Evolutionary conservation across 2,797 vertebrate species (phyloP), one percentile per base, ranked within the genome.

Genomic region (Gephyroberyx darwinii): DNA sequence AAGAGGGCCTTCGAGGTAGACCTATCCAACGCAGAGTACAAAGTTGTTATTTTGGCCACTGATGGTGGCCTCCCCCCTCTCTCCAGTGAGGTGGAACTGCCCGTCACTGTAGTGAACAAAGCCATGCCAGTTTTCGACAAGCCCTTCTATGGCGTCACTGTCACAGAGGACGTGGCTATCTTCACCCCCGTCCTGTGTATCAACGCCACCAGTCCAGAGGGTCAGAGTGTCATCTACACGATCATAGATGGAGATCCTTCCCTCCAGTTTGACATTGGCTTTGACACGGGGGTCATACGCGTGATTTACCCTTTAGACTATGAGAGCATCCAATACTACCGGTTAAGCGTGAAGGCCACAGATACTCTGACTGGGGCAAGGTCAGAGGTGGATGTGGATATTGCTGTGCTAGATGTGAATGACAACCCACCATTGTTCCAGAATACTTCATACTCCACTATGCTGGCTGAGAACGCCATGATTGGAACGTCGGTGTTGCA

Each of bases 41-140:
- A 93, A 16, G 58, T 99, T 69, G 93, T 93, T 0, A 84, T 99
- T 2, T 89, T 98, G 59, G 97, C 96, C 12, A 94, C 93, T 65
- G 98, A 99, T 26, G 89, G 93, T 4, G 98, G 98, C 70, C 86
- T 88, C 65, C 96, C 95, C 1, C 84, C 94, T 10, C 95, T 96
- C 66, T 95, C 95, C 55, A 91, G 93, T 0, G 94, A 96, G 85
- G 95, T 96, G 57, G 88, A 93, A 14, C 93, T 99, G 14, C 95
- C 95, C 4, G 77, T 99, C 63, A 96, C 95, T 0, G 94, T 99
- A 13, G 93, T 97, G 73, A 98, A 96, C 84, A 97, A 96, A 92
- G 97, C 96, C 78, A 98, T 97, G 96, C 98, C 98, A 1, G 92
- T 98, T 85, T 99, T 99, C 5, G 98, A 99, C 83, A 98, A 97